Base-by-base conservation (phyloP, 2,888 invertebrate genomes). In the Philereme vetulata region DNA sequence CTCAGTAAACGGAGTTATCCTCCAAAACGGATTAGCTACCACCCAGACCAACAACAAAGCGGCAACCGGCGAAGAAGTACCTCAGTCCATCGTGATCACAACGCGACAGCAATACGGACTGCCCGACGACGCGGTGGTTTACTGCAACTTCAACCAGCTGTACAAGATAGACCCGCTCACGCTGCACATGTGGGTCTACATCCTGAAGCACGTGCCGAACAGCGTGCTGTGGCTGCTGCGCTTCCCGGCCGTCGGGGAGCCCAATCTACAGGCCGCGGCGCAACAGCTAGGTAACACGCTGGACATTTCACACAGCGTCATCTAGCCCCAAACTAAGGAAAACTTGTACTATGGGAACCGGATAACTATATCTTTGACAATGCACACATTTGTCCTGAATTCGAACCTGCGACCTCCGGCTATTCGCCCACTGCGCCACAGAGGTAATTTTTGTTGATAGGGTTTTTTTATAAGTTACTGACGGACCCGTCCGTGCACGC, bases 81-180 rank as follows among this genome's bases (percentile, higher is more conserved):
- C 99, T 0, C 97, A 98, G 77, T 97, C 95, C 72, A 98, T 99
- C 72, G 97, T 99, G 10, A 96, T 99, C 63, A 99, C 99, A 1
- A 98, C 98, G 0, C 94, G 99, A 51, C 97, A 98, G 79, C 99
- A 99, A 83, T 99, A 99, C 83, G 97, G 97, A 6, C 88, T 99
- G 62, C 99, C 99, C 0, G 99, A 99, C 74, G 98, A 99, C 71
- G 99, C 99, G 0, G 96, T 99, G 49, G 97, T 99, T 3, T 99
- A 98, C 84, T 99, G 99, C 84, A 99, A 99, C 89, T 99, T 99
- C 90, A 99, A 99, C 93, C 99, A 99, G 82, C 93, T 99, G 61
- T 99, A 99, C 90, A 99, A 99, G 93, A 99, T 99, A 68, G 99
- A 99, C 89, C 99, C 99, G 0, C 90, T 96, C 62, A 99, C 99